Percentiles rank a stretch among this genome's conserved stretches.
phyloP scores from a whole-genome alignment of 2,888 invertebrate genomes.

The Meta bourneti region DNA sequence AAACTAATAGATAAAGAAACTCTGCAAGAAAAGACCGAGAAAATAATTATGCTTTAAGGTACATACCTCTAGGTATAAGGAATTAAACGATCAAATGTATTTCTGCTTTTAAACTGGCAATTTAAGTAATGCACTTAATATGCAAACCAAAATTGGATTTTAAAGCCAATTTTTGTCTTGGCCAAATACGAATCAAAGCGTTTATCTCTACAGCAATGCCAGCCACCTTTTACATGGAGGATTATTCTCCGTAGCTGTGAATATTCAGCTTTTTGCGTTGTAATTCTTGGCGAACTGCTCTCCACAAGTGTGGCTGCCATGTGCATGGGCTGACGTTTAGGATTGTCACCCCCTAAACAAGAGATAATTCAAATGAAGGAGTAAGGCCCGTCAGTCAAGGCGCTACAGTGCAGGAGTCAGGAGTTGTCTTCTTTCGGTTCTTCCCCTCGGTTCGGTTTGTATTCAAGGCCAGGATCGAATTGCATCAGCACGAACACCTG shows the following conservation, averaged over 20 bases:
- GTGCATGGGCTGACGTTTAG: not conserved
- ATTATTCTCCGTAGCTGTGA: not conserved
- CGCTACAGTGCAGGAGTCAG: slow-evolving; percentile 99
- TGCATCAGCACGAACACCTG: slow-evolving; percentile 99
- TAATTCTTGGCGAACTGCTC: not conserved
- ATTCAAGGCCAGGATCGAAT: slow-evolving; percentile 98
- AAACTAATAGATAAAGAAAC: not conserved
- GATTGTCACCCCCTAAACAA: slow-evolving; percentile 38
- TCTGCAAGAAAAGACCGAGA: not conserved
- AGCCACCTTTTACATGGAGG: not conserved
- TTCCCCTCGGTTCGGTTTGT: slow-evolving; percentile 81
- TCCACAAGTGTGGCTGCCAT: not conserved
- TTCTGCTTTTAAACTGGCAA: no score
- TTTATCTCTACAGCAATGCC: not conserved
- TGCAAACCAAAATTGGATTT: not conserved
- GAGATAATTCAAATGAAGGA: slow-evolving; percentile 86
- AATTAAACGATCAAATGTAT: no score
- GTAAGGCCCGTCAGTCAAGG: slow-evolving; percentile 98
- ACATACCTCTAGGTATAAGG: no score
- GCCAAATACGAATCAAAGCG: not conserved
- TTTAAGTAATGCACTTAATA: no score
- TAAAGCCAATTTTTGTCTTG: not conserved
- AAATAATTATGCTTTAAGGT: no score
- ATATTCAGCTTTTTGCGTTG: not conserved
- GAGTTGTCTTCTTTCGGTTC: slow-evolving; percentile 92